phyloP scores from a whole-genome alignment of 1,140 invertebrate genomes.

The Diorhabda carinulata region DNA sequence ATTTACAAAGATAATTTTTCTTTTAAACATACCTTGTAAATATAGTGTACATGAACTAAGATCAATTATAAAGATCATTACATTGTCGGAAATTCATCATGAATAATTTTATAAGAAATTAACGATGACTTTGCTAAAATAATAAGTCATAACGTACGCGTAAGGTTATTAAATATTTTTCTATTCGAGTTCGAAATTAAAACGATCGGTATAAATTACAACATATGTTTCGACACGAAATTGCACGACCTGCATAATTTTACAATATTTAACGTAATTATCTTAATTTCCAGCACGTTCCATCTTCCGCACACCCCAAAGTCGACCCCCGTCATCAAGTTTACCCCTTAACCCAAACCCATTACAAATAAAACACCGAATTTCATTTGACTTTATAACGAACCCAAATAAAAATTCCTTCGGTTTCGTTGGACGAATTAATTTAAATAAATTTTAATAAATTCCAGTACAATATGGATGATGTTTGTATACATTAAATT shows the following conservation, averaged over 20 bases:
- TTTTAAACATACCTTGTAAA: no score
- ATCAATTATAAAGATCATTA: no score
- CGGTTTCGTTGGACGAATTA: neutral
- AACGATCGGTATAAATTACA: neutral
- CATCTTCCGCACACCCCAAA: neutral
- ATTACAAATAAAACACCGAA: neutral
- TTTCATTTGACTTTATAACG: constrained; percentile 2
- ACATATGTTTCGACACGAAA: neutral
- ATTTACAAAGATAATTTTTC: no score
- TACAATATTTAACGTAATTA: constrained; percentile 1
- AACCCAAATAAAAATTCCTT: neutral
- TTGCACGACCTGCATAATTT: neutral
- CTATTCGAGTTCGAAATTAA: no score
- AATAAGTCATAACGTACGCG: no score
- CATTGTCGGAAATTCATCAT: no score
- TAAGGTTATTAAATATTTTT: no score
- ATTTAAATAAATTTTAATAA: constrained; percentile 1
- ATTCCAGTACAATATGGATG: neutral
- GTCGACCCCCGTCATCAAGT: no score
- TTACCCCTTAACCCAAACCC: neutral
- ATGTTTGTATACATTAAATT: neutral
- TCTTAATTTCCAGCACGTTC: neutral
- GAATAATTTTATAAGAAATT: no score
- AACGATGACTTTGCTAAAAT: no score
- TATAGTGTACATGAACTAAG: no score